These are phyloP conservation scores for Baryphthengus martii DNA, from an alignment of 2,113 vertebrate genomes.

Conservation along the genomic window DNA sequence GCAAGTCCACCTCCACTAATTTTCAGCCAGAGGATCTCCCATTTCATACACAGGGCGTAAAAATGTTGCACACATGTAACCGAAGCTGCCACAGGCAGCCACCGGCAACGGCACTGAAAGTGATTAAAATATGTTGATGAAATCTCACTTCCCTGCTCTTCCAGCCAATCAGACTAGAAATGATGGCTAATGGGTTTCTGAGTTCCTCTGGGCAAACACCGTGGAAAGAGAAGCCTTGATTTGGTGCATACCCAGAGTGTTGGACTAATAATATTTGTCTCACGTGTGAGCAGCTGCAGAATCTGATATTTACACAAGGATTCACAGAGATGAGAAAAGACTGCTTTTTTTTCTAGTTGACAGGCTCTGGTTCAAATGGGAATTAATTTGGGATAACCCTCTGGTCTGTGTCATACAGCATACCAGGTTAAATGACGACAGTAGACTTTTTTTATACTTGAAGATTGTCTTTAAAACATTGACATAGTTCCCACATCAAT, in stretches of 20 bases:
- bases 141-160: neutral
- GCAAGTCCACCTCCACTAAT: neutral
- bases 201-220: neutral
- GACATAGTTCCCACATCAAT: neutral
- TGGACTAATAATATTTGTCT: conserved; percentile 47
- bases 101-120: neutral
- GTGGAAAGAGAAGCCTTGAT: conserved; percentile 1
- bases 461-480: neutral
- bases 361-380: neutral
- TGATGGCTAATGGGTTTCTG: neutral
- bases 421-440: neutral
- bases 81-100: neutral
- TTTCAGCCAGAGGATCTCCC: neutral
- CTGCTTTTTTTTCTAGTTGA: neutral
- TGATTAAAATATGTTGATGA: neutral
- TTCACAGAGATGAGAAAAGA: conserved; percentile 43
- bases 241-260: conserved; percentile 21
- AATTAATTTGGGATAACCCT: conserved; percentile 43
- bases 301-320: conserved; percentile 63
- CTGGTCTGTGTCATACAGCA: neutral
- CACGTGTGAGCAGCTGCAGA: conserved; percentile 52
- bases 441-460: neutral
- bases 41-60: neutral
- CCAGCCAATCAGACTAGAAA: neutral
- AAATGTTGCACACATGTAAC: neutral